Base-by-base conservation (phyloP, 35 echinoderm and acorn worm species). In the Apostichopus californicus region DNA sequence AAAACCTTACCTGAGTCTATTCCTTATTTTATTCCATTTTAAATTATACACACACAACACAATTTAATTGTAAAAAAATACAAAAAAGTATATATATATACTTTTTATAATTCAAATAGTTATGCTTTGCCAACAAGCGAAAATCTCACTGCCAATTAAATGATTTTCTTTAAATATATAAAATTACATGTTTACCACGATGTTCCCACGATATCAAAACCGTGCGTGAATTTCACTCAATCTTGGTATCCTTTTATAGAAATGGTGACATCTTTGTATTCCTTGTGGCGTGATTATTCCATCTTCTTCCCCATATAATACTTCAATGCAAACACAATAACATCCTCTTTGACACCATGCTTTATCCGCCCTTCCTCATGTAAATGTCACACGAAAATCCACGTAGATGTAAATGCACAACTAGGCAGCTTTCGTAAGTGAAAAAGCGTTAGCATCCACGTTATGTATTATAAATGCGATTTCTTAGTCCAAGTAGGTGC, bases 381-480 rank as follows among this genome's bases (percentile, higher is more conserved):
- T 83, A 83, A 83, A 83, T 83, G 54, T 21, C 56, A 20, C 28
- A 56, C 80, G 80, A 56, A 83, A 14, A 83, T 83, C 10, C 54
- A 83, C 80, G 80, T 83, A 83, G 13, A 57, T 83, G 34, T 55
- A 83, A 56, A 57, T 55, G 56, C 56, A 56, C 53, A 20, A 14
- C 53, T 18, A 57, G 80, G 53, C 80, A 28, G 53, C 53, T 56
- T 83, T 57, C 53, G 13, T 57, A 83, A 83, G 56, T 54, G 53
- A 56, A 83, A 83, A 54, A 52, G 80, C 80, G 80, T 83, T 56
- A 83, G 80, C 80, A 83, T 83, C 15, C 80, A 83, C 80, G 80
- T 83, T 83, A 56, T 83, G 80, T 28, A 58, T 83, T 83, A 83
- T 83, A 83, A 83, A 83, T 83, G 80, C 80, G 80, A 83, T 75